Base-by-base conservation (phyloP, 1,140 invertebrate genomes). In the Procambarus clarkii region DNA sequence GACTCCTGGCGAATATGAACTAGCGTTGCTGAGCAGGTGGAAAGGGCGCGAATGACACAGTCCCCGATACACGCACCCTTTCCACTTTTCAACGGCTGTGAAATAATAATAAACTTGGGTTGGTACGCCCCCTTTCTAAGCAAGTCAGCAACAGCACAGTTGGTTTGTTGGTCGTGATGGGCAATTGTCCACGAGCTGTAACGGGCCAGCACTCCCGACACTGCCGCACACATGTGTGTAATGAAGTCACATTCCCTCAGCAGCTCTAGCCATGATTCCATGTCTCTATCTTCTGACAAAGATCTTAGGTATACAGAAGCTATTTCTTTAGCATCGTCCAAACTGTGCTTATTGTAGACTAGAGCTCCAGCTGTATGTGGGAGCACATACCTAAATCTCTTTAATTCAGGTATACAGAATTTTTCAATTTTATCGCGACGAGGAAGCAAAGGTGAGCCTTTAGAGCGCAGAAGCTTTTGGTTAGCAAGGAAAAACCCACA, bases 1-100 rank as follows among this genome's bases (percentile, higher is more conserved):
- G 83, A 64, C 76, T 91, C 89, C 58, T 91, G 89, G n/a, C 89
- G 74, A 45, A 91, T 74, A 74, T 91, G 81, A 45, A 91, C 89
- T 3, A 91, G 54, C 15, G 89, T 91, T 7, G 89, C 58, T 18
- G 82, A 46, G 46, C 89, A 91, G 13, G 89, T 91, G 46, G 82
- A 60, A n/a, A 91, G 89, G 24, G 89, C 89, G 44, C 83, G 82
- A n/a, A 91, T 71, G 60, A 91, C 64, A 69, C 83, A 85, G 44
- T 45, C 21, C 0, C 60, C 71, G 21, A 46, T 77, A 69, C 50
- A 48, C 13, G 24, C 58, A 18, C 45, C 8, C 13, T 69, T 46
- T 60, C 77, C 50, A 48, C 74, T 74, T 71, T 78, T 13, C 44
- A 50, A 13, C 34, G 76, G 18, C 54, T 85, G 74, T 8, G 89